Base-by-base conservation (phyloP, 2,113 vertebrate species). In the Danionella cerebrum region DNA sequence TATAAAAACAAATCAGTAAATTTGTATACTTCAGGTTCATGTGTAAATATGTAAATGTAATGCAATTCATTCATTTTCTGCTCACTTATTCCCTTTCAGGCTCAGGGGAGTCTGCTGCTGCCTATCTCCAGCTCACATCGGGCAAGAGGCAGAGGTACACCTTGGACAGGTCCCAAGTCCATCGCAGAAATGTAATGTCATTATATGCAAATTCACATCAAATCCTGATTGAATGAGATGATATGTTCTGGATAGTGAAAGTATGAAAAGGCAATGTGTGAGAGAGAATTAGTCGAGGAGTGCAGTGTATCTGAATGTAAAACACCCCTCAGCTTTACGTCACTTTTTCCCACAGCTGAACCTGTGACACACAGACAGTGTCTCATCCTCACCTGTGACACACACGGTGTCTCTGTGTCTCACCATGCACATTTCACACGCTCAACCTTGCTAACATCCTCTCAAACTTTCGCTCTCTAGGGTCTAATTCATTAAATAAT, bases 301-400 rank as follows among this genome's bases (percentile, higher is more conserved):
- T 7, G n/a, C 33, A 24, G 44, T 47, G 45, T 52, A 47, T 36
- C 45, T 29, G 66, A 13, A 60, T 77, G 79, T 79, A 83, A 84
- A 77, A 73, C 73, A 80, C 64, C 76, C 75, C n/a, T 5, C 16
- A 24, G n/a, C 13, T 76, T 71, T 74, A 73, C 78, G 77, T 85
- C 80, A 82, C 71, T 72, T 73, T 65, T 67, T 21, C 39, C 74
- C 45, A 27, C 63, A 69, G 45, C 63, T 67, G 44, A 16, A 65
- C 59, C 14, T 48, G 60, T 35, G 39, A 57, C 27, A 69, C 54
- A 69, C 66, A 69, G 35, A 58, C 60, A 31, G 19, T 57, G 55
- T 63, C 48, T 48, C 55, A 45, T 50, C 35, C 35, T 38, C 53
- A 48, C 62, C n/a, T 44, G 57, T 31, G 36, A 47, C 24, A 44